Base-by-base conservation (phyloP, 2,888 invertebrate species). In the Pollenia amentaria region DNA sequence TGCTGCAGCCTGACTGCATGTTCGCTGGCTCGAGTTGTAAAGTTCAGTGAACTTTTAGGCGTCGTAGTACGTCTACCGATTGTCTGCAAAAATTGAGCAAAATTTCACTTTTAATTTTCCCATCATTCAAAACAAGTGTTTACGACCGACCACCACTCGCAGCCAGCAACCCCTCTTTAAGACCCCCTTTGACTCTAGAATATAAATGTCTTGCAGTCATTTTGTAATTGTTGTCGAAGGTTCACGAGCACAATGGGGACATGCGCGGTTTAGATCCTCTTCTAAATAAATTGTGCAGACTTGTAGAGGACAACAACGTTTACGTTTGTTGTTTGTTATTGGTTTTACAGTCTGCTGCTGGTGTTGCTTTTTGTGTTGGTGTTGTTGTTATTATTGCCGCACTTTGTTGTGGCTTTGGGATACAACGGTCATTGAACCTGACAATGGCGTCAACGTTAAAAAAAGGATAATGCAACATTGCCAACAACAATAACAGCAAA, bases 101-200 rank as follows among this genome's bases (percentile, higher is more conserved):
- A 92, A 90, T 92, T 92, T 92, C 92, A 92, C 92, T 92, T 92
- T 92, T 92, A 92, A 92, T 92, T 92, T 92, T 92, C 91, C 89
- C 90, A 90, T 88, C 90, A 91, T 90, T 90, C 85, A 86, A 87
- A 87, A 83, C 84, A 83, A 88, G 60, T 72, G 76, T 46, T 72
- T 77, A 73, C 64, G 80, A 73, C 46, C 78, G 48, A 51, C 53
- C 64, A 29, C 29, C 53, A 44, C 7, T 40, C n/a, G 1, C 44
- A 12, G 11, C 73, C 29, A 76, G 38, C 29, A n/a, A 29, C 65
- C 55, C 18, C 55, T 11, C 48, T 6, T 14, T 11, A n/a, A 40
- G 21, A 38, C 40, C 12, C 79, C 62, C 42, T 44, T 9, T 16
- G 48, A 57, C 48, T 10, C 14, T 14, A 42, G 48, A 62, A 62